Percentiles rank a stretch among this genome's conserved stretches.
These are phyloP conservation scores for Hipposideros armiger DNA, from an alignment of 2,113 vertebrate genomes.

Conservation along the genomic window DNA sequence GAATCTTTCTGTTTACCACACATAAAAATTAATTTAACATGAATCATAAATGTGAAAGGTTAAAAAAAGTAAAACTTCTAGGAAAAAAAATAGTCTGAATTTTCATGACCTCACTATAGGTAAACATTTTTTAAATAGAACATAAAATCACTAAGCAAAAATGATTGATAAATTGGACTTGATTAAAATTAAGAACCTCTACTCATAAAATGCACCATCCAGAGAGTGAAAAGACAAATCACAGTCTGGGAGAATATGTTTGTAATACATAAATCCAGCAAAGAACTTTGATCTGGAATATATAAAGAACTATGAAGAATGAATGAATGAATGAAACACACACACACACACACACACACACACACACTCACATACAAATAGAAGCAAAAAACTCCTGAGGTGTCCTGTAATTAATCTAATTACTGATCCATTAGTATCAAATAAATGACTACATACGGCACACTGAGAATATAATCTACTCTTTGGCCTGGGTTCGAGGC, in stretches of 20 bases:
- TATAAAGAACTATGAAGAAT: neutral
- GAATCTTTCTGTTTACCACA: neutral
- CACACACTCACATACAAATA: neutral
- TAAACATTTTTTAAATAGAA: neutral
- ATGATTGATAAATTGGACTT: neutral
- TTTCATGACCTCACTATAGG: neutral
- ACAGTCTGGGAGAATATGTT: neutral
- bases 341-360: neutral
- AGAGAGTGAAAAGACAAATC: neutral
- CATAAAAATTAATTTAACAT: neutral
- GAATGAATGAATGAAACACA: neutral
- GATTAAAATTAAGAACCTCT: neutral
- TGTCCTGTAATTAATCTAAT: neutral
- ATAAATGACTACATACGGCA: neutral
- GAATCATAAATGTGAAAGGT: neutral
- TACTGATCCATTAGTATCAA: neutral
- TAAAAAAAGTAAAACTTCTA: neutral
- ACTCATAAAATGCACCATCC: neutral
- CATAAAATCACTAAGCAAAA: constrained; percentile 12
- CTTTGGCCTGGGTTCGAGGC: neutral
- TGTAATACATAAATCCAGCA: neutral
- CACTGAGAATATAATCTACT: neutral
- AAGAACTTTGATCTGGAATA: neutral
- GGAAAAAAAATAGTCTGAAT: neutral
- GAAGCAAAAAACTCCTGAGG: neutral